Evolutionary conservation across 2,888 invertebrate species (phyloP), one percentile per base, ranked within the genome.

Genomic region (Dryadula phaetusa): DNA sequence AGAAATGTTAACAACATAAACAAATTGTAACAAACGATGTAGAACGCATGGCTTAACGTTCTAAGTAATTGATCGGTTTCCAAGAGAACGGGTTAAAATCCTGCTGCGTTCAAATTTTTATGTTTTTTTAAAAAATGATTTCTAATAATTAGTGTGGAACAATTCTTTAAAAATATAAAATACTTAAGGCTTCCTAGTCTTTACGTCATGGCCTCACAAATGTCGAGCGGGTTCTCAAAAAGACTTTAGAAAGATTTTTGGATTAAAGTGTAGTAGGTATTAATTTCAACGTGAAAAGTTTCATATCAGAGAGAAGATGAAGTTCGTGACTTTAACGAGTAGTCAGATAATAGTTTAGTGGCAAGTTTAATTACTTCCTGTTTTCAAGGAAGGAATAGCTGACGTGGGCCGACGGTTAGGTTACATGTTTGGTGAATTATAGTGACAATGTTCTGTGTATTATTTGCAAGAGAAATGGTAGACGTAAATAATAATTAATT

Each of bases 311-410:
- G 83, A 85, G 83, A 84, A 77, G 85, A 75, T 70, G 70, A 85
- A 90, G 84, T 89, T 88, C 77, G 75, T 84, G 86, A 84, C 84
- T 87, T 77, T 73, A 75, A 77, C 78, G 78, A 82, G 82, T 82
- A 80, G 79, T 79, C 84, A 83, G 88, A 87, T 90, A 89, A 88
- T 88, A 88, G 89, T 88, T 85, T 81, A 85, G 84, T 86, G 60
- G 84, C 84, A 82, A 90, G 85, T 90, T 91, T 90, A 90, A 90
- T 90, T 90, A 88, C 88, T 90, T 90, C 80, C 81, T 80, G 83
- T 82, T 82, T 82, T 80, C 78, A 81, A 76, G 71, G 76, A 72
- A 77, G 64, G 75, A 75, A 77, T 77, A 79, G 78, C 79, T 77
- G 75, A 75, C 73, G 64, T 70, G 65, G 69, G 64, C 71, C 67